Evolutionary conservation across 2,888 invertebrate species (phyloP), one percentile per base, ranked within the genome.

Genomic region (Chrysolina oricalcia): DNA sequence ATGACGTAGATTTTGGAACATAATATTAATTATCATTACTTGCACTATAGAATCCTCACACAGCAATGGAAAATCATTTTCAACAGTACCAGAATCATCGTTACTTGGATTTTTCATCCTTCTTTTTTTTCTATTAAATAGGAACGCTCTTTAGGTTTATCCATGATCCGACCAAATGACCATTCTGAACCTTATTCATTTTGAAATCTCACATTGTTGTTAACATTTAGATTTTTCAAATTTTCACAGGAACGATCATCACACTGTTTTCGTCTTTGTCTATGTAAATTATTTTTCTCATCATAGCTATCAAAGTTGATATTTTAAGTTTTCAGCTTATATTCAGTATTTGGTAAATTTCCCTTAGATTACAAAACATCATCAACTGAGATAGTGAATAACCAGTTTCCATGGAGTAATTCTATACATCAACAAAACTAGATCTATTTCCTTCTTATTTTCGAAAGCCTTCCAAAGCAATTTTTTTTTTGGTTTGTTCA

Each of bases 251-350:
- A 11, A 8, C 53, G 15, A 53, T 68, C 53, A 27, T 68, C 50
- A 23, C 23, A 68, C 11, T 68, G n/a, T 68, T 48, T 68, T 23
- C n/a, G 65, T 65, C 15, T 35, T 40, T n/a, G 15, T 17, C 43
- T 65, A 6, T 19, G 17, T 2, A 6, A 10, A n/a, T 23, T 21
- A 9, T 19, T 35, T 11, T 4, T 13, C 21, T 13, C 19, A 10
- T 68, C 1, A 40, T 68, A 53, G 5, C 15, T 35, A 13, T 68
- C 35, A 65, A 65, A 65, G 43, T 65, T 19, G 3, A 65, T 65
- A 1, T 65, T 8, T 13, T 11, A 43, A 17, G 99, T 99, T 89
- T 99, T 99, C 86, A 98, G 41, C 2, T 64, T 11, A 21, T 71
- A 17, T 35, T 64, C 71, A 50, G 63, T 64, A 13, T 98, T 6